Conservation (phyloP, 2,113 vertebrate genomes). For the Puma concolor region DNA sequence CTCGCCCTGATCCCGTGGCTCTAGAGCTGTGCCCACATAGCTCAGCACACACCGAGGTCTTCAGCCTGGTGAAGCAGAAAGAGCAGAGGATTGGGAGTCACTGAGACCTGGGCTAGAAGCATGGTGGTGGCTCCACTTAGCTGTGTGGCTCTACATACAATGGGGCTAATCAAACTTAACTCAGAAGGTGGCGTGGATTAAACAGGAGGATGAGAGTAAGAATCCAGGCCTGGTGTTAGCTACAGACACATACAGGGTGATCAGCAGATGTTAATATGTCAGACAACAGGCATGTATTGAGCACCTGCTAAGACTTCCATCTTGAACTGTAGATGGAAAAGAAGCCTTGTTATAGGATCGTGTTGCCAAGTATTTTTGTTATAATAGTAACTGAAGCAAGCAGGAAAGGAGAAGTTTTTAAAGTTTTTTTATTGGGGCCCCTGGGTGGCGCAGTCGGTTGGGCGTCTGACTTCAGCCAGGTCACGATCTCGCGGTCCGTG, state of each 20-base stretch:
- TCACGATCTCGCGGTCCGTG: no score
- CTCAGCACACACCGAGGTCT: neutral
- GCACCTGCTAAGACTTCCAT: neutral
- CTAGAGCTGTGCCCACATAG: constrained; percentile 62
- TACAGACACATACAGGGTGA: neutral
- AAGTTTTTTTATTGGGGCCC: no score
- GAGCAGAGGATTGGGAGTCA: neutral
- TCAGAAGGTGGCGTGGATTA: neutral
- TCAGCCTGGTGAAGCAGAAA: neutral
- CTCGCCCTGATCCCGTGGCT: constrained; percentile 77
- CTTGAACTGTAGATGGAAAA: neutral
- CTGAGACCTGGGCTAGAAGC: neutral
- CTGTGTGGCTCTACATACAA: neutral
- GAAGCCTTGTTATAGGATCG: neutral
- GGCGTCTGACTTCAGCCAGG: no score
- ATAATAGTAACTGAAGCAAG: neutral
- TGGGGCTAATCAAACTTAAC: neutral
- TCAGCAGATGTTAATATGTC: neutral
- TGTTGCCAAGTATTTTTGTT: neutral
- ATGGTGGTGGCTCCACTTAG: neutral
- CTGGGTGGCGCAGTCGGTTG: no score
- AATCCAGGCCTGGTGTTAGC: neutral
- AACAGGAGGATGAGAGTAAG: neutral
- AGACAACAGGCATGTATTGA: neutral
- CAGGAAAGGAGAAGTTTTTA: no score